phyloP scores from a whole-genome alignment of 1,140 invertebrate genomes.

The Heterodera carotae region DNA sequence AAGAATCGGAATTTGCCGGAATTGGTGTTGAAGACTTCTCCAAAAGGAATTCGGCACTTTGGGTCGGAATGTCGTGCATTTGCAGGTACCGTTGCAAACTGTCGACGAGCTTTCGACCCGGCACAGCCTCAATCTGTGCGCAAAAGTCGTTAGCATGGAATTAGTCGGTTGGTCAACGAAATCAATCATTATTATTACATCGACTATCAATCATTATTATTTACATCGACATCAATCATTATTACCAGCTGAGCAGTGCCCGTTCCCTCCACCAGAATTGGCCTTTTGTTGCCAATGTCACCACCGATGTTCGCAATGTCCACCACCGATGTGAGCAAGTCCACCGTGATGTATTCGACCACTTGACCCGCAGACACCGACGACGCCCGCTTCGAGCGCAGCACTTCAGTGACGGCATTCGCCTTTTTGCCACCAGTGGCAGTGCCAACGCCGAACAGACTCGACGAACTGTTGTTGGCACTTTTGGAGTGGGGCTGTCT shows the following conservation, averaged over 20 bases:
- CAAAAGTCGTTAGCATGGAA: not conserved
- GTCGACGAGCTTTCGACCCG: constrained; percentile 35
- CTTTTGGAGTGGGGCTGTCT: constrained; percentile 9
- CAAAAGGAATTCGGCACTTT: constrained; percentile 38
- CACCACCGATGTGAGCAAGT: constrained; percentile 2
- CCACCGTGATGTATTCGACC: constrained; percentile 8
- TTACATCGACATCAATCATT: no score
- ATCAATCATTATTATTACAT: not conserved
- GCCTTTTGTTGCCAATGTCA: not conserved
- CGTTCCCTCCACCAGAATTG: not conserved
- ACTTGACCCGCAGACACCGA: constrained; percentile 11
- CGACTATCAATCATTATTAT: no score
- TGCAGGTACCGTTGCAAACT: constrained; percentile 37
- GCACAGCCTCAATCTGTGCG: constrained; percentile 37
- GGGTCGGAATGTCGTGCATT: constrained; percentile 31
- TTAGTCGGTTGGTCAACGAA: no score
- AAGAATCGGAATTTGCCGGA: constrained; percentile 30
- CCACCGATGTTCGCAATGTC: not conserved
- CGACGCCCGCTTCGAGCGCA: constrained; percentile 24
- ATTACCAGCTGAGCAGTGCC: not conserved
- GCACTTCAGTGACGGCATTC: not conserved
- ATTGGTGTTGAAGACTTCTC: constrained; percentile 43
- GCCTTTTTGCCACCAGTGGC: not conserved
- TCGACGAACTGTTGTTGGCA: constrained; percentile 23
- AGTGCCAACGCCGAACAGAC: constrained; percentile 10